Conservation (phyloP, 2,888 invertebrate species). For the Noctua pronuba region DNA sequence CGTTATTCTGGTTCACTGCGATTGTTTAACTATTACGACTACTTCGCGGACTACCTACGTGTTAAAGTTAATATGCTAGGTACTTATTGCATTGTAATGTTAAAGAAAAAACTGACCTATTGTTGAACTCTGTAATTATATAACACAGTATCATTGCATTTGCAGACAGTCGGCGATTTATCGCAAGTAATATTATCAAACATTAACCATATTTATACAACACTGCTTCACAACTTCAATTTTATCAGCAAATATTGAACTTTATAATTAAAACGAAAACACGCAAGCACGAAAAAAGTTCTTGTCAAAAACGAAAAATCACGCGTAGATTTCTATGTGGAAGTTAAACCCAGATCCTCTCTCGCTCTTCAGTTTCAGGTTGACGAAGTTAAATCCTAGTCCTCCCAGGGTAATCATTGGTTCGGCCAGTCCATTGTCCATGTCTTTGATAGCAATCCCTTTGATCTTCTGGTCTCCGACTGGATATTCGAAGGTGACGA, state of each 20-base stretch:
- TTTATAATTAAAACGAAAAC: not conserved
- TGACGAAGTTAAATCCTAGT: conserved; percentile 81
- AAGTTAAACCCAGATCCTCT: conserved; percentile 82
- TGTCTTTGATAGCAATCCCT: conserved; percentile 84
- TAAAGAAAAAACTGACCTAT: not conserved
- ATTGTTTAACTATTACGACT: not conserved
- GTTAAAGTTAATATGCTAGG: not conserved
- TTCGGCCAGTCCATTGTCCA: conserved; percentile 82
- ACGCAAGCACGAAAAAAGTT: not conserved
- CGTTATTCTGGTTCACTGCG: not conserved
- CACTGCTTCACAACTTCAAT: not conserved
- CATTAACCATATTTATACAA: not conserved
- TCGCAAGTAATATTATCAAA: not conserved
- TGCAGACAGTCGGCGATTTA: not conserved
- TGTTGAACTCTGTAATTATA: conserved; percentile 24
- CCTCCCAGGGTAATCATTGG: conserved; percentile 85
- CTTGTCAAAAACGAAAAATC: conserved; percentile 35
- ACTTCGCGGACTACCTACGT: not conserved
- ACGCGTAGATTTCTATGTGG: conserved; percentile 84
- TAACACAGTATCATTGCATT: not conserved
- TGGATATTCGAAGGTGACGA: conserved; percentile 78
- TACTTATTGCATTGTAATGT: not conserved
- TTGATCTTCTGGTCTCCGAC: conserved; percentile 80
- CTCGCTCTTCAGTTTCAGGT: conserved; percentile 86
- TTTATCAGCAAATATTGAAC: not conserved